Evolutionary conservation across 2,113 vertebrate species (phyloP).

Genomic region (Bubalus kerabau): DNA sequence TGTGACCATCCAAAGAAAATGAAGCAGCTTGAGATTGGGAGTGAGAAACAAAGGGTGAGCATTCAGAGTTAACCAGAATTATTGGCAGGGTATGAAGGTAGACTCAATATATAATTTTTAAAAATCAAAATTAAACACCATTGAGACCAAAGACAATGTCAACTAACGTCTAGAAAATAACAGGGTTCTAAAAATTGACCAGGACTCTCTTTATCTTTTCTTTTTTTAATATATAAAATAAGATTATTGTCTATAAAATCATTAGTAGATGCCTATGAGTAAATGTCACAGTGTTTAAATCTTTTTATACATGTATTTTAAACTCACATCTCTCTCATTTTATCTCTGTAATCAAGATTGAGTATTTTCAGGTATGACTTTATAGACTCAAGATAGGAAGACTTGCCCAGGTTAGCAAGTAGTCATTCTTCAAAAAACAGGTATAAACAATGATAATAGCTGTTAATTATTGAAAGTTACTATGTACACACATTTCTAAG

Average conservation of each 20-base stretch:
- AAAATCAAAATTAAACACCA: background rate
- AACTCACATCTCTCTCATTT: background rate
- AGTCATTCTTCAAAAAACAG: background rate
- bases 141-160: background rate
- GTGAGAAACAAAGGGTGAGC: background rate
- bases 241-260: background rate
- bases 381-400: background rate
- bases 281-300: background rate
- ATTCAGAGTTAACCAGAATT: background rate
- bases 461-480: background rate
- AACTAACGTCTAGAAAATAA: background rate
- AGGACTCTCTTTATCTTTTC: background rate
- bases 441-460: background rate
- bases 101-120: background rate
- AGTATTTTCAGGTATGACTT: background rate
- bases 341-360: background rate
- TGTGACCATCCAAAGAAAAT: background rate
- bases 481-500: background rate
- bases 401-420: background rate
- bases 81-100: background rate
- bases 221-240: background rate
- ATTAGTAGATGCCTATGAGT: background rate
- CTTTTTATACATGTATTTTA: background rate
- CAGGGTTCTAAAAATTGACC: background rate
- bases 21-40: background rate